Base-by-base conservation (phyloP, 2,797 vertebrate species). In the Myripristis murdjan region DNA sequence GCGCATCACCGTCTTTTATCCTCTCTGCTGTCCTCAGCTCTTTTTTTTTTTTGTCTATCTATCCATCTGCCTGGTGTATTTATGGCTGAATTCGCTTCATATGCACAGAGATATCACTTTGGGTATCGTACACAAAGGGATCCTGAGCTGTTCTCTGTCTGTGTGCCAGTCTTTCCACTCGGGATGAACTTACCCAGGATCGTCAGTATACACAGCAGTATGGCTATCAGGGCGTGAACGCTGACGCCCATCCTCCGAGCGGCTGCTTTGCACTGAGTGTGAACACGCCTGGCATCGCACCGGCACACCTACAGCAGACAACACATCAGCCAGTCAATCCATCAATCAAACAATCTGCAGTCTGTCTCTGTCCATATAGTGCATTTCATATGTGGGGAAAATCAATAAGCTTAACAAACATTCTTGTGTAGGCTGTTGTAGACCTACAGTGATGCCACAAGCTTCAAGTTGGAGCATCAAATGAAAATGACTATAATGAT, bases 201-300 rank as follows among this genome's bases (percentile, higher is more conserved):
- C 51, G 95, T 95, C 67, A 98, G 87, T 60, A 99, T 96, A 85
- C 96, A 97, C 71, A 98, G 91, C 24, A 99, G 95, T 80, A 99
- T 97, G 73, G 96, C 95, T 1, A 98, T 90, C 23, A 99, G 85
- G 0, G 95, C 96, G 3, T 96, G 95, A 68, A 97, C 87, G 18
- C 95, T 97, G 80, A 97, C 90, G 2, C 95, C 94, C 0, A 91
- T 91, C 73, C 74, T 92, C 47, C 73, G 87, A 0, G 85, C 83
- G 0, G 78, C 63, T 0, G 94, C 91, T 75, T 92, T 95, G 18
- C 98, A 99, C 63, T 93, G 90, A 0, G 92, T 95, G 20, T 79
- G 81, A 59, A 86, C 69, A 10, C 97, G 92, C 2, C 83, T 73
- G 6, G 87, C 82, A 0, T 96, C 92, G 47, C 98, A 99, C n/a